Conservation (phyloP, 2,797 vertebrate species). For the Melanotaenia boesemani region DNA sequence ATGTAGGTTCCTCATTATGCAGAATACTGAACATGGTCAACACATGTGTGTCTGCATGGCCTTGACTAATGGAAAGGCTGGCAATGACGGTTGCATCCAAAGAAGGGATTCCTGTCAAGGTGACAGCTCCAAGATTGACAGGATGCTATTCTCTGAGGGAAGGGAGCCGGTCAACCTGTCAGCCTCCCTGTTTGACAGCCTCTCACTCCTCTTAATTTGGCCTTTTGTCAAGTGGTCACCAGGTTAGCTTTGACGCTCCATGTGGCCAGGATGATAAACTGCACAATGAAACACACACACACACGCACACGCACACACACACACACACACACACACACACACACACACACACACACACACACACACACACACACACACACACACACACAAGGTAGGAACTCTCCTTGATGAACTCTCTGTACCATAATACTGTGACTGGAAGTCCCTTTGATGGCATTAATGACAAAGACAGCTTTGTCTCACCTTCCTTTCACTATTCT, state of each 20-base stretch:
- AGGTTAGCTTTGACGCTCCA: slow-evolving; percentile 73
- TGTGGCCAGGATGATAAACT: slow-evolving; percentile 80
- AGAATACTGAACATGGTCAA: slow-evolving; percentile 57
- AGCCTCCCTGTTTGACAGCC: slow-evolving; percentile 74
- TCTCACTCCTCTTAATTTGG: slow-evolving; percentile 83
- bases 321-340: too few species aligned
- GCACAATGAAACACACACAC: slow-evolving; percentile 71
- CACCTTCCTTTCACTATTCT: slow-evolving; percentile 42
- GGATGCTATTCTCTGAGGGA: slow-evolving; percentile 76
- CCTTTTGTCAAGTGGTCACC: slow-evolving; percentile 81
- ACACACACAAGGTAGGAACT: slow-evolving; percentile 54
- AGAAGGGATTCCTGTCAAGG: slow-evolving; percentile 81
- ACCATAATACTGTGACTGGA: slow-evolving; percentile 56
- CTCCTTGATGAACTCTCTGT: slow-evolving; percentile 64
- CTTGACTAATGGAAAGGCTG: slow-evolving; percentile 79
- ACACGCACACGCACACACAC: too few species aligned
- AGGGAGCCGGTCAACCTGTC: slow-evolving; percentile 79
- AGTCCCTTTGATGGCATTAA: slow-evolving; percentile 72
- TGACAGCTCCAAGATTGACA: slow-evolving; percentile 82
- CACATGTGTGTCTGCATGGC: slow-evolving; percentile 65
- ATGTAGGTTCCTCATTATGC: slow-evolving; percentile 44
- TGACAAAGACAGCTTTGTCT: slow-evolving; percentile 72
- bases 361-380: too few species aligned
- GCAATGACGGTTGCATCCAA: slow-evolving; percentile 73
- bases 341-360: too few species aligned